These are phyloP conservation scores for Acanthochromis polyacanthus DNA, from an alignment of 2,113 vertebrate genomes.

Conservation along the genomic window DNA sequence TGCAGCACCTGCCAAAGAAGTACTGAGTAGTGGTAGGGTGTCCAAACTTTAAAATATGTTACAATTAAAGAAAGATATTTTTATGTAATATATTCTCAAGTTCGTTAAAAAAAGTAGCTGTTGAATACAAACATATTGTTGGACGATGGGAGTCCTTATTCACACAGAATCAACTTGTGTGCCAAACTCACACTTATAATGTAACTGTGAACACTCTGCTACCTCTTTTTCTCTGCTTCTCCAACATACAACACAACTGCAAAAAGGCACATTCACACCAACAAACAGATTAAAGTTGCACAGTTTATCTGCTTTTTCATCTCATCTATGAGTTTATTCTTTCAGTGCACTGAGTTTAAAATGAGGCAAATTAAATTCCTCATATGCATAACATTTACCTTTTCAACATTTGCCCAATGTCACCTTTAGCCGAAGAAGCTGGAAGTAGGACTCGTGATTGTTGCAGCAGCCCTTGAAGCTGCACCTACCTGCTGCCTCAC, in stretches of 20 bases:
- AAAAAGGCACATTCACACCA: not conserved
- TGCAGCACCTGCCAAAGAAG: not conserved
- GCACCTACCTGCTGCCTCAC: not conserved
- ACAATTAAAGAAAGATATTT: not conserved
- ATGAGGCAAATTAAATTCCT: not conserved
- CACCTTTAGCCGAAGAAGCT: conserved; percentile 38
- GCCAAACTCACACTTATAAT: too few species aligned
- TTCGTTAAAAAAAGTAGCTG: too few species aligned
- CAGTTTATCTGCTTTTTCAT: not conserved
- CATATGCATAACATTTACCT: not conserved
- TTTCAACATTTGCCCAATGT: conserved; percentile 29
- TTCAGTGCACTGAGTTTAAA: not conserved
- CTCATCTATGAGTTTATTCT: not conserved
- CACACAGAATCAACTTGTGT: too few species aligned
- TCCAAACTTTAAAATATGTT: too few species aligned
- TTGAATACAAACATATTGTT: too few species aligned
- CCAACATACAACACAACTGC: not conserved
- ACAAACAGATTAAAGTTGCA: not conserved
- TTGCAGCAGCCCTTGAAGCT: not conserved
- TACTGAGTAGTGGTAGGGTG: too few species aligned
- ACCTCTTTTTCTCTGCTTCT: too few species aligned
- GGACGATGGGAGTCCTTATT: too few species aligned
- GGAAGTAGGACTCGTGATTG: conserved; percentile 25
- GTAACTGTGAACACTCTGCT: too few species aligned
- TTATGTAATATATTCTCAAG: too few species aligned